Evolutionary conservation across 2,888 invertebrate species (phyloP).

Genomic region (Pterostichus niger): DNA sequence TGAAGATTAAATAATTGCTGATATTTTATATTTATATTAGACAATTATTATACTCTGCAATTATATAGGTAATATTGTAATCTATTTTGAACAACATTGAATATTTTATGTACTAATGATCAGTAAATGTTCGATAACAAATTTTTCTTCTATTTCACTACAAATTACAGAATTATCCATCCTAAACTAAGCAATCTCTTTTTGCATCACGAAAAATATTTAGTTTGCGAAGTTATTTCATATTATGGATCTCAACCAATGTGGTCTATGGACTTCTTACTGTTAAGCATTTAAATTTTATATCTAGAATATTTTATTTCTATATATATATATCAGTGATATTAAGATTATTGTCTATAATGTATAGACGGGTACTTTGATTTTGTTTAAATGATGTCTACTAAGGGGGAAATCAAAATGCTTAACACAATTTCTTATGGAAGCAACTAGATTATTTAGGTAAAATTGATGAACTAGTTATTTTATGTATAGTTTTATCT

Average conservation of each 20-base stretch:
- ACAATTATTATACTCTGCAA: slow-evolving; percentile 43
- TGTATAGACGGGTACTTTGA: slow-evolving; percentile 41
- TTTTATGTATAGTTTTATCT: too few relatives aligned
- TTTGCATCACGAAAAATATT: slow-evolving; percentile 56
- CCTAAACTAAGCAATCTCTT: slow-evolving; percentile 52
- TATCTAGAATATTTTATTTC: slow-evolving; percentile 30
- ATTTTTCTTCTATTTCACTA: slow-evolving; percentile 3
- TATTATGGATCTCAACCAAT: slow-evolving; percentile 21
- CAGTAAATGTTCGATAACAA: slow-evolving; percentile 14
- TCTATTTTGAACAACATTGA: slow-evolving; percentile 53
- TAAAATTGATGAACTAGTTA: not conserved
- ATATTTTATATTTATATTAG: slow-evolving; percentile 19
- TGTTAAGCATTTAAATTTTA: slow-evolving; percentile 40
- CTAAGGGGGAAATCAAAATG: not conserved
- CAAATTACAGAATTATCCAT: slow-evolving; percentile 11
- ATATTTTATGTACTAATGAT: slow-evolving; percentile 46
- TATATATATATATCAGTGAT: slow-evolving; percentile 25
- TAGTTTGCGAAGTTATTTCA: slow-evolving; percentile 31
- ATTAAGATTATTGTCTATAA: slow-evolving; percentile 42
- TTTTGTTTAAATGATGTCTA: not conserved
- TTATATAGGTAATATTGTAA: slow-evolving; percentile 48
- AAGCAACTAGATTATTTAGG: slow-evolving; percentile 43
- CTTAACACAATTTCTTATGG: slow-evolving; percentile 39
- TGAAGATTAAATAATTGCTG: slow-evolving; percentile 6
- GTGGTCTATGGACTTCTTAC: slow-evolving; percentile 27